Percentiles rank a stretch among this genome's conserved stretches.
phyloP scores from a whole-genome alignment of 2,113 vertebrate species.

The Megaceryle maxima region DNA sequence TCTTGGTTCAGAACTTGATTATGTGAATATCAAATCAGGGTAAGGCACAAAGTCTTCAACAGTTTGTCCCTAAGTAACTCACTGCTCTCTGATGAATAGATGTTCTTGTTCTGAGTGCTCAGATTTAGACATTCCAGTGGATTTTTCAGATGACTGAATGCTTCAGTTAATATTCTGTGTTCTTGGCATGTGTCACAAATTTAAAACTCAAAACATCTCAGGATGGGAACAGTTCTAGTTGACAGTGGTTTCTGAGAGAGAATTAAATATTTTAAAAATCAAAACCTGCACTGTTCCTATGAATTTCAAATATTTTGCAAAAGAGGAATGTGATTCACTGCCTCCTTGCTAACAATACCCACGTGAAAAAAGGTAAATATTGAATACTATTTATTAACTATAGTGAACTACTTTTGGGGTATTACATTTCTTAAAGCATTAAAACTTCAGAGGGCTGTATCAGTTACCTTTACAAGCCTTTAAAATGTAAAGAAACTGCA shows the following conservation, averaged over 20 bases:
- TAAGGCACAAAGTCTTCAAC: slow-evolving; percentile 10
- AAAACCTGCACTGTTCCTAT: neutral
- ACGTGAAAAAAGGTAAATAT: neutral
- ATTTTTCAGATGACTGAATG: slow-evolving; percentile 37
- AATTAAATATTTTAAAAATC: neutral
- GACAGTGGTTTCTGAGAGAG: neutral
- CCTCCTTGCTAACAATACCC: slow-evolving; percentile 5
- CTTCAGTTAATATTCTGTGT: neutral
- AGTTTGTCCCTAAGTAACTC: neutral
- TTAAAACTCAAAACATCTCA: neutral
- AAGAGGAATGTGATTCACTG: neutral
- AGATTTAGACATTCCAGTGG: slow-evolving; percentile 25
- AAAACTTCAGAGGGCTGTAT: neutral
- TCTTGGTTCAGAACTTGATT: neutral
- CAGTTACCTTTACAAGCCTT: neutral
- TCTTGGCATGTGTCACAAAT: neutral
- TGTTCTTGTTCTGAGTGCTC: slow-evolving; percentile 5
- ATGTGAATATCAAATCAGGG: neutral
- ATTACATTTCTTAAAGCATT: slow-evolving; percentile 13
- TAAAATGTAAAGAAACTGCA: slow-evolving; percentile 1
- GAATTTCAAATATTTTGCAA: neutral
- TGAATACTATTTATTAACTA: neutral
- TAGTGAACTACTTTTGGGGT: neutral
- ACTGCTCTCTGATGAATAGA: neutral
- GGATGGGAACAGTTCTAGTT: neutral